Evolutionary conservation across 1,140 invertebrate genomes (phyloP).

Genomic region (Argopecten irradians): DNA sequence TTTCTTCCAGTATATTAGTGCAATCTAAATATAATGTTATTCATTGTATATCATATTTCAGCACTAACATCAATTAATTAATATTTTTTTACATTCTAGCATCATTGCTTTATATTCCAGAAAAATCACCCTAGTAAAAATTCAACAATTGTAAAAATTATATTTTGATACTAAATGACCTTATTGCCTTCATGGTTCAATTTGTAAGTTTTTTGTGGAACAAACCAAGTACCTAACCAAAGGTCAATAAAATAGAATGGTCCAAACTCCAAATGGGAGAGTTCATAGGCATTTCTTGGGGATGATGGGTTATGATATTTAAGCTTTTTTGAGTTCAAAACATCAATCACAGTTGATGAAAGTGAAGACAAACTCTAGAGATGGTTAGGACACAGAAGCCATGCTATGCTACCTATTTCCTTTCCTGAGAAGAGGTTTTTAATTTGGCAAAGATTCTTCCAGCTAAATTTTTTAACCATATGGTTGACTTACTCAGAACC

Average conservation of each 20-base stretch:
- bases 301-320: not conserved
- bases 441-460: conserved; percentile 1
- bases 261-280: not conserved
- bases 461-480: conserved; percentile 23
- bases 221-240: too few relatives aligned
- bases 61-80: too few relatives aligned
- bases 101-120: too few relatives aligned
- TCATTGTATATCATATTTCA: too few relatives aligned
- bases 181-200: too few relatives aligned
- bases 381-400: conserved; percentile 20
- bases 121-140: too few relatives aligned
- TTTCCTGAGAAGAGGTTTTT: conserved; percentile 8
- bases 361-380: not conserved
- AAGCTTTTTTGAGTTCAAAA: not conserved
- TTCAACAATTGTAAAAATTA: too few relatives aligned
- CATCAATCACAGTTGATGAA: conserved; percentile 21
- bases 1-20: too few relatives aligned
- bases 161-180: too few relatives aligned
- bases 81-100: too few relatives aligned
- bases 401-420: not conserved
- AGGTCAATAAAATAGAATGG: not conserved
- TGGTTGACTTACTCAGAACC: not conserved
- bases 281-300: not conserved
- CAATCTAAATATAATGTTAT: too few relatives aligned
- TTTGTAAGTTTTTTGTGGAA: too few relatives aligned